Evolutionary conservation across 2,797 vertebrate species (phyloP).

Genomic region (Martes flavigula): DNA sequence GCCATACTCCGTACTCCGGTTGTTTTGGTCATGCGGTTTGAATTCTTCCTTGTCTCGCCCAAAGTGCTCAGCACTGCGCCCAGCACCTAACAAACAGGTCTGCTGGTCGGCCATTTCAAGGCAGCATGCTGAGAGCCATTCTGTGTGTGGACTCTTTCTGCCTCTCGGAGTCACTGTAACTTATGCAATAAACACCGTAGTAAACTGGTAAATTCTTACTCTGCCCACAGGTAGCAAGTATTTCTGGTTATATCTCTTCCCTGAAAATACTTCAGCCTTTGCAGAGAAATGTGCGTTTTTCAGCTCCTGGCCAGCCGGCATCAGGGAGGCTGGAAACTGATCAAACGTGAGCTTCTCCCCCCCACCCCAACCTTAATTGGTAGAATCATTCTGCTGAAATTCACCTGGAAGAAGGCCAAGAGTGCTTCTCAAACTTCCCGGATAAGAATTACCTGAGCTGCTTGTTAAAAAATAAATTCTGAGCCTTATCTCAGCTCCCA

Average conservation of each 20-base stretch:
- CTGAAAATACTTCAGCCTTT: not conserved
- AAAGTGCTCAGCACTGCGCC: not conserved
- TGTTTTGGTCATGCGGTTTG: not conserved
- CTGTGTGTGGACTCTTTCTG: not conserved
- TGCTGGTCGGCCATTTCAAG: not conserved
- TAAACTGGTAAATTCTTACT: not conserved
- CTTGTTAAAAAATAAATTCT: not conserved
- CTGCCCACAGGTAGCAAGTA: not conserved
- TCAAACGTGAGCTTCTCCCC: not conserved
- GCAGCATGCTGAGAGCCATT: not conserved
- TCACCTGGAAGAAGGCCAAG: not conserved
- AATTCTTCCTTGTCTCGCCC: not conserved
- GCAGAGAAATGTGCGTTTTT: not conserved
- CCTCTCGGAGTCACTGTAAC: not conserved
- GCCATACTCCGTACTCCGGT: not conserved
- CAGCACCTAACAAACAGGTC: not conserved
- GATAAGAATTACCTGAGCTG: not conserved
- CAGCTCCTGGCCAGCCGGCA: not conserved
- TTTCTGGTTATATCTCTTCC: not conserved
- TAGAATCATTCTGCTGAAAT: not conserved
- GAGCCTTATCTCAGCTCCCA: not conserved
- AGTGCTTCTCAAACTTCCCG: not conserved
- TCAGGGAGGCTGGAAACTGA: not conserved
- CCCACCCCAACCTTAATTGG: not conserved
- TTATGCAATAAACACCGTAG: not conserved